Base-by-base conservation (phyloP, 2,888 invertebrate species). In the Pedicia rivosa region DNA sequence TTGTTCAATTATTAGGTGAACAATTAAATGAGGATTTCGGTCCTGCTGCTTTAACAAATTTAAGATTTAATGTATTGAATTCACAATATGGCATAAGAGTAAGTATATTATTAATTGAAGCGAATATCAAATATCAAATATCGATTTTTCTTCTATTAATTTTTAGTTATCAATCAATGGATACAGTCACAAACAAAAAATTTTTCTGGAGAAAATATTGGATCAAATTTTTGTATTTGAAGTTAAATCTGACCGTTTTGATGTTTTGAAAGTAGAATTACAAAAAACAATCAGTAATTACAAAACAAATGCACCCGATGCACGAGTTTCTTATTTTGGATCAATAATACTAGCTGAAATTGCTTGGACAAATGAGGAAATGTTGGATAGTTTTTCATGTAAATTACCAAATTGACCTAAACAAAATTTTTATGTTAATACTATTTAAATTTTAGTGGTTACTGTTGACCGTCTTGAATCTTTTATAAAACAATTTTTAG, bases 21-120 rank as follows among this genome's bases (percentile, higher is more conserved):
- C 70, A 78, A 7, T 63, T 97, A 16, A 92, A 82, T 52, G 94
- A 97, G 62, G 91, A 87, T 58, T 74, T 84, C 3, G 97, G 97
- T 62, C 78, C 82, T 20, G 94, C 95, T 0, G 83, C 86, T 48
- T 65, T 95, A 44, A 92, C 94, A 16, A 92, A 92, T 2, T 66
- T 95, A 3, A 68, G 75, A 42, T 90, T 86, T 67, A 72, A 68
- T 50, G 63, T 94, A 24, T 66, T 64, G 15, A 81, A 78, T 50
- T 84, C 80, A 38, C 81, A 83, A 52, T 79, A 82, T 52, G 94
- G 94, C 29, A 68, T 95, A 41, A 76, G 74, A 56, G 90, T 92
- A 61, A 74, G 78, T 65, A 42, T 36, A 35, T 14, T 20, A 17
- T 31, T n/a, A 13, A 20, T 12, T 20, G n/a, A n/a, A n/a, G 27